Percentiles rank a stretch among this genome's conserved stretches.
These are phyloP conservation scores for Connochaetes taurinus DNA, from an alignment of 2,113 vertebrate species.

Conservation along the genomic window DNA sequence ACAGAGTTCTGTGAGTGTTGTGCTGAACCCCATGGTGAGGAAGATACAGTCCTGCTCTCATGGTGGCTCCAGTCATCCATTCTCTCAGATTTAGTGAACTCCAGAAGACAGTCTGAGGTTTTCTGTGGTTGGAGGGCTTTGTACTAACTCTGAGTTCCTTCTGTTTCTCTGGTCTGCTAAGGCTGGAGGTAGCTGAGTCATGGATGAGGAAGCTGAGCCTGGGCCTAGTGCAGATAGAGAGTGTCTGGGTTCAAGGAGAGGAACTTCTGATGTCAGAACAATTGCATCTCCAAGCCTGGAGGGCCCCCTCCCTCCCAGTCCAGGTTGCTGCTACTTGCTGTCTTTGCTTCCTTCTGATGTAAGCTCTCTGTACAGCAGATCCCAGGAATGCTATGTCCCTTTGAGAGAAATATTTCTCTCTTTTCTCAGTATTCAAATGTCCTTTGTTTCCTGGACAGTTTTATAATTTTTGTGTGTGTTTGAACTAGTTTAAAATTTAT, in stretches of 20 bases:
- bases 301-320: not conserved
- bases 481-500: not conserved
- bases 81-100: not conserved
- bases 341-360: not conserved
- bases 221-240: not conserved
- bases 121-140: not conserved
- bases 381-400: not conserved
- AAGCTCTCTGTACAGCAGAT: not conserved
- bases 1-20: too few species aligned
- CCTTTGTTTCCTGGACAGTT: not conserved
- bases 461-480: not conserved
- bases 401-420: not conserved
- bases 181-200: not conserved
- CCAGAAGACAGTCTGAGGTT: not conserved
- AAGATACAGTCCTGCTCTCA: rapidly evolving
- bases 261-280: not conserved
- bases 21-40: rapidly evolving
- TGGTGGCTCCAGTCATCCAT: not conserved
- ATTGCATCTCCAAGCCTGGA: not conserved
- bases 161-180: not conserved
- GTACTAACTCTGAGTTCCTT: not conserved
- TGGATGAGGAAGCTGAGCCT: not conserved
- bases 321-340: not conserved
- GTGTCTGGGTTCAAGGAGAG: too few species aligned
- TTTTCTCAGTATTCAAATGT: not conserved